Evolutionary conservation across 2,888 invertebrate genomes (phyloP).

Genomic region (Neria commutata): DNA sequence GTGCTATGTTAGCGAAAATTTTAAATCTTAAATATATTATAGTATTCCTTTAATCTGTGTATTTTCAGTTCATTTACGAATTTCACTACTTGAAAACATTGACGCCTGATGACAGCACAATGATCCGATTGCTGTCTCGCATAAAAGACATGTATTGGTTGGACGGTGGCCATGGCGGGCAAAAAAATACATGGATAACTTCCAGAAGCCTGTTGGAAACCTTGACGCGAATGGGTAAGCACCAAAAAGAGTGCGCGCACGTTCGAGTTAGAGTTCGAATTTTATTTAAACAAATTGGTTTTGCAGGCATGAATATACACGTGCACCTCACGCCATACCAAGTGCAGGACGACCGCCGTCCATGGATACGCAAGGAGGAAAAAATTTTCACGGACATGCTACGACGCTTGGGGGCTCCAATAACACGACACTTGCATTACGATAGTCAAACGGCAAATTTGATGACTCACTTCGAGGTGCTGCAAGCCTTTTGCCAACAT

Average conservation of each 20-base stretch:
- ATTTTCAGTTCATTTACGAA: constrained; percentile 76
- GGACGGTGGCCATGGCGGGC: constrained; percentile 90
- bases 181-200: constrained; percentile 87
- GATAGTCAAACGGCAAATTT: constrained; percentile 65
- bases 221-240: constrained; percentile 72
- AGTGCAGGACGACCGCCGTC: constrained; percentile 76
- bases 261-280: too few relatives aligned
- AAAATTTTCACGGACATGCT: constrained; percentile 74
- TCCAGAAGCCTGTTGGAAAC: constrained; percentile 75
- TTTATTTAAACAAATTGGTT: not conserved
- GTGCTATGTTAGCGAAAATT: not conserved
- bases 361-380: constrained; percentile 87
- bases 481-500: constrained; percentile 67
- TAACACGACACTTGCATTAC: constrained; percentile 71
- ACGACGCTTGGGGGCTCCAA: constrained; percentile 70
- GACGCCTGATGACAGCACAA: constrained; percentile 69
- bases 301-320: constrained; percentile 71
- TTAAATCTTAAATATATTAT: not conserved
- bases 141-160: constrained; percentile 86
- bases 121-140: constrained; percentile 70
- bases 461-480: constrained; percentile 78
- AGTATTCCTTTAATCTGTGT: constrained; percentile 6
- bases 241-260: too few relatives aligned
- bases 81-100: constrained; percentile 76
- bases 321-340: constrained; percentile 93